Percentiles rank a stretch among this genome's conserved stretches.
Conservation (phyloP, 1,140 invertebrate species). For the Harpegnathos saltator region DNA sequence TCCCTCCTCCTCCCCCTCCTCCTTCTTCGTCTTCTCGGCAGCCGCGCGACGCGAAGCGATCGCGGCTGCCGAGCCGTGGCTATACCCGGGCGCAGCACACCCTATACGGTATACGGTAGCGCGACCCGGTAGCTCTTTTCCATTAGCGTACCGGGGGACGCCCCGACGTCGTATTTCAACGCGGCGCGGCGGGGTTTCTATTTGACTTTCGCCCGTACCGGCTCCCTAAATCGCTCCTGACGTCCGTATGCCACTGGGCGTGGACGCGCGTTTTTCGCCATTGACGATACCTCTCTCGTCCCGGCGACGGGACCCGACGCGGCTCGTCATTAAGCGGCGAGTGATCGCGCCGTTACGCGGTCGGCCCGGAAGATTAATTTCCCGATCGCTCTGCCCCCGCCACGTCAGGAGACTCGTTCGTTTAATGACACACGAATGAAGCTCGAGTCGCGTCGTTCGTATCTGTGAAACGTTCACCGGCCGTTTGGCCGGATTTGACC, state of each 20-base stretch:
- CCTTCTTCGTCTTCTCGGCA: too few species aligned
- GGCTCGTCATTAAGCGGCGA: constrained; percentile 48
- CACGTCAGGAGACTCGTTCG: neutral
- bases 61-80: neutral
- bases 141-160: constrained; percentile 69
- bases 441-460: neutral
- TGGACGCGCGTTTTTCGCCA: constrained; percentile 64
- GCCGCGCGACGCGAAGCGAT: neutral
- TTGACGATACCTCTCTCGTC: constrained; percentile 58
- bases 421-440: neutral
- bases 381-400: neutral
- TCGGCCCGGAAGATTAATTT: constrained; percentile 11
- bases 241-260: constrained; percentile 73
- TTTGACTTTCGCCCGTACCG: constrained; percentile 73
- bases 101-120: constrained; percentile 22
- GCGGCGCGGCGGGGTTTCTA: constrained; percentile 73
- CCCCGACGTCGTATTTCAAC: constrained; percentile 72
- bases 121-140: constrained; percentile 56
- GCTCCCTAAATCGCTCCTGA: constrained; percentile 72
- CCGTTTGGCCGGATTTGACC: neutral
- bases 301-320: constrained; percentile 10
- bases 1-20: too few species aligned
- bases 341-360: constrained; percentile 3
- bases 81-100: constrained; percentile 31
- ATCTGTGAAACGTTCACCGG: neutral